Base-by-base conservation (phyloP, 2,888 invertebrate species). In the Micropterix aruncella region DNA sequence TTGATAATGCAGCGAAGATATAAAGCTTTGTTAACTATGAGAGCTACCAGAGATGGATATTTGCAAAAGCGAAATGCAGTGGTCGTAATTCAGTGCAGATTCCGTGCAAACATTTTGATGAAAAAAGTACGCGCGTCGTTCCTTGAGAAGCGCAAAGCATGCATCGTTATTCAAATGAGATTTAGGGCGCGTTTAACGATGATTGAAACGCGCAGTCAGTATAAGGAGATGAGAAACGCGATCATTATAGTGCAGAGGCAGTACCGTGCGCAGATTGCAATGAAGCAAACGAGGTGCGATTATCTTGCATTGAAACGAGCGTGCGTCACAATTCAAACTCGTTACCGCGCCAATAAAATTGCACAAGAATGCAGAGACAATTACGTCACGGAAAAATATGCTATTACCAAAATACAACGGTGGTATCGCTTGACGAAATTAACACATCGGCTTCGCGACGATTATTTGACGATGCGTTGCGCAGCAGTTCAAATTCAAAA, bases 341-440 rank as follows among this genome's bases (percentile, higher is more conserved):
- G 54, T 3, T 74, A 60, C 49, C 62, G 66, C 52, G 65, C 67
- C 1, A 55, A 55, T 27, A 45, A 56, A 17, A 18, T 57, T 17
- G 62, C 61, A 43, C 61, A 56, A 51, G 43, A 50, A 40, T 54
- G 60, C 37, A 59, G 61, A 47, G 46, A 54, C 18, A 46, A 52
- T 2, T 74, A 60, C 50, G 38, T 62, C 1, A 44, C 53, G 37
- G 55, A 61, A 37, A 66, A 62, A 55, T 46, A 56, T 18, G 59
- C 67, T 3, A 60, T 58, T 3, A 45, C 61, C 1, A 57, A 51
- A 46, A 63, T 78, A 38, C 76, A 77, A 55, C 53, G 49, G 3
- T 69, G 68, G 66, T 74, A 66, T 53, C 63, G 66, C 42, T 51
- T 50, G 2, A 46, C 40, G 12, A 37, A 15, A 37, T 15, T 40